Evolutionary conservation across 2,113 vertebrate species (phyloP).

Genomic region (Chloroceryle aenea): DNA sequence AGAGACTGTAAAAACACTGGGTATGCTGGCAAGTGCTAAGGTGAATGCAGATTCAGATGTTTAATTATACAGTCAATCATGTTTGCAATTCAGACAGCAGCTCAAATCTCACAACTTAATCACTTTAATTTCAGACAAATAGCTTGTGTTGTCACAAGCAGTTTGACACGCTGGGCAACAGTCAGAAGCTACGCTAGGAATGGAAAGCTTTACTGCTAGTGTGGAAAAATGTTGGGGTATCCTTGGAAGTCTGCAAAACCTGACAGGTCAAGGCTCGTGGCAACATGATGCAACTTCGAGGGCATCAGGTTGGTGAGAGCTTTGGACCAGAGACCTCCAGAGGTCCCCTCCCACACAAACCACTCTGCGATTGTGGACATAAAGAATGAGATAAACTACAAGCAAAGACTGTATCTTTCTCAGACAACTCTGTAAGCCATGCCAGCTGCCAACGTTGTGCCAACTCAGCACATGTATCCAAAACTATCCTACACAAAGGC

Average conservation of each 20-base stretch:
- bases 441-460: not conserved
- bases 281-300: not conserved
- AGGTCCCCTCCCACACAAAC: not conserved
- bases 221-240: not conserved
- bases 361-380: not conserved
- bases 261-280: no score
- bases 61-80: conserved; percentile 70
- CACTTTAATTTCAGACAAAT: conserved; percentile 68
- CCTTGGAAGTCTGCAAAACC: not conserved
- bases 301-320: no score
- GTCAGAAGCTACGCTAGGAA: not conserved
- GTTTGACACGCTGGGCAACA: not conserved
- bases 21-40: conserved; percentile 37
- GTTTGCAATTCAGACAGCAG: conserved; percentile 67
- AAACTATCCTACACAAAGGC: not conserved
- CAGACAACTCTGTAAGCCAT: not conserved
- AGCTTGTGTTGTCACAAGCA: conserved; percentile 4
- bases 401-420: not conserved
- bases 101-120: conserved; percentile 63
- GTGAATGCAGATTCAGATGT: conserved; percentile 33
- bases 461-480: not conserved
- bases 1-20: not conserved
- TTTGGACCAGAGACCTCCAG: not conserved
- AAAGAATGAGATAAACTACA: not conserved
- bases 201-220: not conserved